Conservation (phyloP, 2,113 vertebrate genomes). For the Corvus cornix region DNA sequence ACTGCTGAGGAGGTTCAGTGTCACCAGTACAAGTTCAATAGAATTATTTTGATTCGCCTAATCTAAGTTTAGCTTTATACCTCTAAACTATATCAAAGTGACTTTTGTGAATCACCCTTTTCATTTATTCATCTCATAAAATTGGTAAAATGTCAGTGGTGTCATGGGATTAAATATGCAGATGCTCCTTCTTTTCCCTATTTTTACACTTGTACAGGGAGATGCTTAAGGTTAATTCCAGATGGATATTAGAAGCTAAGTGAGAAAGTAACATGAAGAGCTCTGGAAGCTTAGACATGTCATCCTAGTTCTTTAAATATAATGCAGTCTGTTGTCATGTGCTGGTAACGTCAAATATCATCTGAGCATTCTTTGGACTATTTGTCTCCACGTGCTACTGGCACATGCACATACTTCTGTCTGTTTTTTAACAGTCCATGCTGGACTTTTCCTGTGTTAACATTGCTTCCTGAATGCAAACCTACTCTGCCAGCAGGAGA, state of each 20-base stretch:
- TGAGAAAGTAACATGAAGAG: background rate
- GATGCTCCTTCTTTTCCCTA: background rate
- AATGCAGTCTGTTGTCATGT: slow-evolving; percentile 9
- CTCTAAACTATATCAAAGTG: background rate
- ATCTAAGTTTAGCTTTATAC: background rate
- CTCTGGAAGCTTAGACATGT: background rate
- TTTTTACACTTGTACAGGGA: background rate
- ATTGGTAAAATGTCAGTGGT: background rate
- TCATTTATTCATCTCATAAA: background rate
- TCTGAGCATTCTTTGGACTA: slow-evolving; percentile 2
- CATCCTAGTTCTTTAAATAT: slow-evolving; percentile 13
- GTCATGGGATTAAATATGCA: background rate
- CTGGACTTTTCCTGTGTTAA: background rate
- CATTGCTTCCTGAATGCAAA: background rate
- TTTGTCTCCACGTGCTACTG: background rate
- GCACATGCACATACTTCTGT: background rate
- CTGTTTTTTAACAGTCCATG: background rate
- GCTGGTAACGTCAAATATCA: slow-evolving; percentile 22
- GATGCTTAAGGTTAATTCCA: background rate
- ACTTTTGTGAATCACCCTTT: background rate
- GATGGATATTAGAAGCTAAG: background rate
- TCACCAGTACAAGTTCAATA: background rate
- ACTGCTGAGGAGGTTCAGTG: background rate
- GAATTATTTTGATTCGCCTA: background rate
- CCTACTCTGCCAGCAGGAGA: background rate